Evolutionary conservation across 2,797 vertebrate species (phyloP).

Genomic region (Lindbergichthys nudifrons): DNA sequence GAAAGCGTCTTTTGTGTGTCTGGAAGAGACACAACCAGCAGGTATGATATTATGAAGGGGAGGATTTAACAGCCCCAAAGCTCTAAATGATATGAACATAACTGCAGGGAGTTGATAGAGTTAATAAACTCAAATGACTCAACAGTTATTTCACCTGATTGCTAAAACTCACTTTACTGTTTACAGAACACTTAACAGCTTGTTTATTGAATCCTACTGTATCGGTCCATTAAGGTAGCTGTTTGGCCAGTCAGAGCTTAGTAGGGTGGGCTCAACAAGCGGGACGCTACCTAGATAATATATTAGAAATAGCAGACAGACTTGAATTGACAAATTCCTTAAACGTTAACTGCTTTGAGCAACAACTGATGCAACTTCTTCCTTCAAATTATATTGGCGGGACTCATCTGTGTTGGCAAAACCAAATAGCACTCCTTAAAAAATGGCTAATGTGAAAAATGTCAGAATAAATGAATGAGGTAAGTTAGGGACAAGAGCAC

Average conservation of each 20-base stretch:
- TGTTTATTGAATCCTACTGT: too few relatives aligned
- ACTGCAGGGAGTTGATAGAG: slow-evolving; percentile 43
- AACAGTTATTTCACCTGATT: slow-evolving; percentile 38
- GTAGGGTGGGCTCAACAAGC: neutral
- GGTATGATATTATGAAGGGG: slow-evolving; percentile 26
- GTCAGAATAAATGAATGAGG: neutral
- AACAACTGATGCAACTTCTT: neutral
- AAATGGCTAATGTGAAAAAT: neutral
- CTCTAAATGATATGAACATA: slow-evolving; percentile 39
- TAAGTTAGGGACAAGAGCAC: neutral
- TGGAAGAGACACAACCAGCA: slow-evolving; percentile 41
- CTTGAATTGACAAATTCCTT: neutral
- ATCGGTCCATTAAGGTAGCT: too few relatives aligned
- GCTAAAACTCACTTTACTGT: slow-evolving; percentile 12
- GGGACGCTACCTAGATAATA: too few relatives aligned
- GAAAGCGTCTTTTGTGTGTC: slow-evolving; percentile 31
- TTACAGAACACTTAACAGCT: neutral
- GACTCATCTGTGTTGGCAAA: neutral
- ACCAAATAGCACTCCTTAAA: neutral
- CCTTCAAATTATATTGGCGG: neutral
- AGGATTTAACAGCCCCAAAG: slow-evolving; percentile 24
- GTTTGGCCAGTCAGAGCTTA: neutral
- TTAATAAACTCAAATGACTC: slow-evolving; percentile 39
- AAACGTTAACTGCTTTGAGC: neutral
- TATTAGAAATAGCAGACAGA: neutral